Evolutionary conservation across 2,113 vertebrate genomes (phyloP), one percentile per base, ranked within the genome.

Genomic region (Catharus bicknelli): DNA sequence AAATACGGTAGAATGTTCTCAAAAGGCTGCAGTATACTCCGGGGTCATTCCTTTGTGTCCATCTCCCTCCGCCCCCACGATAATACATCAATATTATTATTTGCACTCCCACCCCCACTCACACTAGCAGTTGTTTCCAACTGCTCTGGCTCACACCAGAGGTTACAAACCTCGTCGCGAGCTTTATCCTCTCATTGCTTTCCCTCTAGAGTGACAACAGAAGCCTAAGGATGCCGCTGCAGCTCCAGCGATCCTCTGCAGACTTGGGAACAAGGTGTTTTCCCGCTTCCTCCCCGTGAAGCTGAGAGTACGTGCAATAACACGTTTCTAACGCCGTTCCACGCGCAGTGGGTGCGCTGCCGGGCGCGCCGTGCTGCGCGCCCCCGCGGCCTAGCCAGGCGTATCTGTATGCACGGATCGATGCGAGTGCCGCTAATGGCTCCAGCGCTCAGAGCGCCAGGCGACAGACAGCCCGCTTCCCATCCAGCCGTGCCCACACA

Each of bases 361-460:
- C 64, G 54, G 1, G 23, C 8, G 5, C 63, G 25, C 69, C 9
- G 26, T 5, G 59, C 38, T 0, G 73, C 51, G 83, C 8, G 68
- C 78, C 34, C 43, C 81, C 20, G 83, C 88, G 87, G 94, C 93
- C 93, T 95, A 93, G 62, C 16, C 62, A 9, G 84, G 68, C 83
- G 4, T 22, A 89, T 90, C 77, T 83, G 89, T 76, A 94, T 79
- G 92, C 93, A 83, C 16, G 58, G 29, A 91, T 72, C 40, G 90
- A 74, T 88, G 93, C 88, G 27, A 84, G 62, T 64, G 93, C 95
- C 86, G 86, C 11, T 88, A 76, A 90, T 70, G 92, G 93, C 86
- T 83, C 76, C 84, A 45, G 73, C 76, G 7, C 88, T 59, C 5
- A 2, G 59, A 47, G 86, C 86, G 90, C 57, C 23, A 76, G 90